phyloP scores from a whole-genome alignment of 2,888 invertebrate genomes.

The Prosopocoilus inquinatus region DNA sequence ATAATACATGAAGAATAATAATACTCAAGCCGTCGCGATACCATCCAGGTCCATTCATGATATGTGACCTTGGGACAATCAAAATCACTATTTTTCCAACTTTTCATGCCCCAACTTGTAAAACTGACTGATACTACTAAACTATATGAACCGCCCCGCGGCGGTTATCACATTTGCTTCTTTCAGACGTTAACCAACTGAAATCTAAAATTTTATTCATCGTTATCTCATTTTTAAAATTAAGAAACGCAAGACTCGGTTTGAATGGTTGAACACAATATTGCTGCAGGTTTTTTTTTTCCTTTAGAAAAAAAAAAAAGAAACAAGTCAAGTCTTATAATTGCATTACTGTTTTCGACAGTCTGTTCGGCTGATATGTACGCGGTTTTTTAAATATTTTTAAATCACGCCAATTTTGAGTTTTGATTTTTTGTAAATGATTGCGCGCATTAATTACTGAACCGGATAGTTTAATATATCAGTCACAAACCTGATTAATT shows the following conservation, averaged over 20 bases:
- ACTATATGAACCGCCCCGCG: no score
- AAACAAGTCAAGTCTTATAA: no score
- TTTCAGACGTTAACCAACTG: no score
- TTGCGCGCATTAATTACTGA: background rate
- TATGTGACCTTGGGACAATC: slow-evolving; percentile 27
- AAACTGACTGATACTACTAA: slow-evolving; percentile 11
- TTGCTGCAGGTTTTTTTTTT: no score
- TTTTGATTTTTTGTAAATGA: background rate
- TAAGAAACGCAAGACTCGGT: no score
- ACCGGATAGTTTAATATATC: slow-evolving; percentile 16
- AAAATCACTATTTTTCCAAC: background rate
- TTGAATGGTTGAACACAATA: no score
- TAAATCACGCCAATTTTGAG: background rate
- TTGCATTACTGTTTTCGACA: no score
- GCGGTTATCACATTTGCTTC: no score
- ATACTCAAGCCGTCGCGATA: slow-evolving; percentile 40
- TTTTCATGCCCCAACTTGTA: slow-evolving; percentile 18
- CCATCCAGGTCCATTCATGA: slow-evolving; percentile 28
- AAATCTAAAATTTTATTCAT: background rate
- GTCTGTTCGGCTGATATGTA: no score
- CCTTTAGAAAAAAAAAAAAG: no score
- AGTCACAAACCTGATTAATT: slow-evolving; percentile 26
- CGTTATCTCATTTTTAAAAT: no score
- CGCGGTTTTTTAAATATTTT: no score
- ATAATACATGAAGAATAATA: slow-evolving; percentile 47